phyloP scores from a whole-genome alignment of 1,140 invertebrate genomes.

The Nomia melanderi region DNA sequence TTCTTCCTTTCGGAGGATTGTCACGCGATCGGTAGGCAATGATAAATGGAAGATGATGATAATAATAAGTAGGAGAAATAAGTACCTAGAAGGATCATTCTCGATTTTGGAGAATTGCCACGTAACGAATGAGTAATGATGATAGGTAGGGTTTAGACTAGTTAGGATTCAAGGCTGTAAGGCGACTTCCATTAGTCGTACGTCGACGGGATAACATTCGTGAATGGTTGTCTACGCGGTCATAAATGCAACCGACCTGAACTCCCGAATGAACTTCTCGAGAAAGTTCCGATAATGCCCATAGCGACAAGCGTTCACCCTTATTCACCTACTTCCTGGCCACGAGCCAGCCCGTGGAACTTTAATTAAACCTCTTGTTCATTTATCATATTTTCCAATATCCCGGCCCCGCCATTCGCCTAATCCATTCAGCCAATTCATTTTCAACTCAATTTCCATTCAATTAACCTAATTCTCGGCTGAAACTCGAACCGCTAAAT shows the following conservation, averaged over 20 bases:
- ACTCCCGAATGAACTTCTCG: conserved; percentile 10
- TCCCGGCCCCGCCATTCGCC: not conserved
- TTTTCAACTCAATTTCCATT: conserved; percentile 29
- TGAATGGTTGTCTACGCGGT: not conserved
- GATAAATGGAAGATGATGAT: too few relatives aligned
- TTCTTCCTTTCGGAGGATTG: too few relatives aligned
- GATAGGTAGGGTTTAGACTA: too few relatives aligned
- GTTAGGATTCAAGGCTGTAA: too few relatives aligned
- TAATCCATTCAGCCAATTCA: conserved; percentile 29
- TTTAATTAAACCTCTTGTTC: conserved; percentile 45
- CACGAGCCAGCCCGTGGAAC: conserved; percentile 11
- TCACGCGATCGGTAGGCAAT: too few relatives aligned
- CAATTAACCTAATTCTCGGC: conserved; percentile 14
- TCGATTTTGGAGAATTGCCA: too few relatives aligned
- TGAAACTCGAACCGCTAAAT: not conserved
- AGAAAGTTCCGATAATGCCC: conserved; percentile 41
- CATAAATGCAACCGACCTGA: not conserved
- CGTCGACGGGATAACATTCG: not conserved
- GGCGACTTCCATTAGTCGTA: too few relatives aligned
- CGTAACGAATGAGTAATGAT: too few relatives aligned
- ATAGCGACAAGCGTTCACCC: conserved; percentile 22
- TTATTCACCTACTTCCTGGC: conserved; percentile 27
- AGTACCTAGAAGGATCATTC: too few relatives aligned
- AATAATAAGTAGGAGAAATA: too few relatives aligned
- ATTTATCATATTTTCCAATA: conserved; percentile 48